phyloP scores from a whole-genome alignment of 2,797 vertebrate genomes.

The Myotis vivesi region DNA sequence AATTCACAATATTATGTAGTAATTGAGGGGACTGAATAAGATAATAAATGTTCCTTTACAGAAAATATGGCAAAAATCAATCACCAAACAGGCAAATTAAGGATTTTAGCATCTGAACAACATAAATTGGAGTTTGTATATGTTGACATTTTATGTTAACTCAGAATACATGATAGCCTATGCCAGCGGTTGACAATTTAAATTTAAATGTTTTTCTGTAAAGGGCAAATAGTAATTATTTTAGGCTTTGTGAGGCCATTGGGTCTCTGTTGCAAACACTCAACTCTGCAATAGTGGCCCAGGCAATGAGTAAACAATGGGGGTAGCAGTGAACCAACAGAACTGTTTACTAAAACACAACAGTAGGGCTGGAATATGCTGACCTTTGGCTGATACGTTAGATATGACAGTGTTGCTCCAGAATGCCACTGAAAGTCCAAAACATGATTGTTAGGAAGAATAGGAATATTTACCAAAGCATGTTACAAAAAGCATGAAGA shows the following conservation, averaged over 20 bases:
- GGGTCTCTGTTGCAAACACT: neutral
- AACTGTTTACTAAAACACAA: neutral
- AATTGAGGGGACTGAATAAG: neutral
- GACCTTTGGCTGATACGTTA: neutral
- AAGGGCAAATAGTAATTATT: neutral
- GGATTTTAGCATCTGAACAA: neutral
- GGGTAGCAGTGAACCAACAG: neutral
- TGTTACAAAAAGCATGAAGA: neutral
- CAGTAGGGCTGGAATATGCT: neutral
- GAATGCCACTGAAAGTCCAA: neutral
- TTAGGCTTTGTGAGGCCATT: neutral
- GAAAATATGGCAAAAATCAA: neutral
- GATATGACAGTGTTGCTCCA: neutral
- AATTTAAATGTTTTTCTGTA: neutral
- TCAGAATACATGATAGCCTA: neutral
- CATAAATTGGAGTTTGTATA: neutral
- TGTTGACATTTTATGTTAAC: constrained; percentile 5
- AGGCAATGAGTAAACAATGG: neutral
- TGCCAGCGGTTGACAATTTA: neutral
- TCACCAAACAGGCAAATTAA: neutral
- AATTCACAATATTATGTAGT: neutral
- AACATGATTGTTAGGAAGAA: neutral
- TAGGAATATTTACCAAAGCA: neutral
- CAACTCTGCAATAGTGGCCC: neutral
- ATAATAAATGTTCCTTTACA: constrained; percentile 11